Percentiles rank a stretch among this genome's conserved stretches.
Conservation (phyloP, 2,797 vertebrate genomes). For the Hybognathus amarus region DNA sequence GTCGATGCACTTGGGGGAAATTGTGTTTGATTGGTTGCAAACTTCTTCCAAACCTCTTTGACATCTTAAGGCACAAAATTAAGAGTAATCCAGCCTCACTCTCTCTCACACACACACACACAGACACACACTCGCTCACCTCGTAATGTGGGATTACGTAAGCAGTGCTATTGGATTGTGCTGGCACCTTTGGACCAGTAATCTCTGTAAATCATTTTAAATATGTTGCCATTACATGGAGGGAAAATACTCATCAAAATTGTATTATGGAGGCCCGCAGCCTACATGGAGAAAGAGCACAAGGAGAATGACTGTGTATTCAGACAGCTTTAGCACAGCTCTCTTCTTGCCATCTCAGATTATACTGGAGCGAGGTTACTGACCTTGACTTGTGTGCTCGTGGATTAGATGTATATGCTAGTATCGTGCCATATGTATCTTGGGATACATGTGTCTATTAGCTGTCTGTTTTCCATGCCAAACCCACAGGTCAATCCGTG, state of each 20-base stretch:
- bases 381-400: not conserved
- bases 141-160: conserved; percentile 69
- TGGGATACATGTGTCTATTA: conserved; percentile 20
- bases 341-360: conserved; percentile 31
- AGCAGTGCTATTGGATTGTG: conserved; percentile 68
- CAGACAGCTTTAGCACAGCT: conserved; percentile 24
- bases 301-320: not conserved
- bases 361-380: conserved; percentile 21
- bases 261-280: conserved; percentile 56
- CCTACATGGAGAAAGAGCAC: not conserved
- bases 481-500: not conserved
- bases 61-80: not conserved
- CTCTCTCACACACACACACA: not conserved
- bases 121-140: conserved; percentile 30
- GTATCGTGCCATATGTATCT: conserved; percentile 10
- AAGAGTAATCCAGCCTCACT: conserved; percentile 7
- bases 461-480: conserved; percentile 11
- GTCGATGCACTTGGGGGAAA: too few species aligned
- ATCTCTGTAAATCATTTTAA: conserved; percentile 67
- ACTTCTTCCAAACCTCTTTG: not conserved
- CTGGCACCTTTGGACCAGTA: conserved; percentile 64
- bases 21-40: too few species aligned
- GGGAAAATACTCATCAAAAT: conserved; percentile 73
- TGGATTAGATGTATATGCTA: conserved; percentile 27
- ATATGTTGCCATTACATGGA: conserved; percentile 71